Percentiles rank a stretch among this genome's conserved stretches.
phyloP scores from a whole-genome alignment of 2,797 vertebrate species.

The Halcyon chelicuti region DNA sequence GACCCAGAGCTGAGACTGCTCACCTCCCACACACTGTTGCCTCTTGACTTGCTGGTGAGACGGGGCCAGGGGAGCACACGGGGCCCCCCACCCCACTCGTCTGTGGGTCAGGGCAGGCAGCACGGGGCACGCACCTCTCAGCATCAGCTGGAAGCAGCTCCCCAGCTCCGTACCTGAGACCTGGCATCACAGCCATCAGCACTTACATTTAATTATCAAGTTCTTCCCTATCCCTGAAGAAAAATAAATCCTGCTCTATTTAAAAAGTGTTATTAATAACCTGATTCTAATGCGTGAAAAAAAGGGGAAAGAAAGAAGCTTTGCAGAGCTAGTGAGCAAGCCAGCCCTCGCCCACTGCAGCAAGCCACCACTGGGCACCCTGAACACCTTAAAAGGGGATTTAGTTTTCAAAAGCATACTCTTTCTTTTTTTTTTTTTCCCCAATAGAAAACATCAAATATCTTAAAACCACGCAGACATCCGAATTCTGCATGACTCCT shows the following conservation, averaged over 20 bases:
- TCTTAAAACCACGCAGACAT: background rate
- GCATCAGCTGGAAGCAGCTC: background rate
- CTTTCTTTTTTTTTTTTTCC: background rate
- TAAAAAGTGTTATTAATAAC: slow-evolving; percentile 63
- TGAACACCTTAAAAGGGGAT: background rate
- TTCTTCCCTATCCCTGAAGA: background rate
- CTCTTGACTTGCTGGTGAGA: background rate
- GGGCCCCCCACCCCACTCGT: background rate
- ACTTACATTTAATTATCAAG: slow-evolving; percentile 21
- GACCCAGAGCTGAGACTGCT: background rate
- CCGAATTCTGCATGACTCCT: background rate
- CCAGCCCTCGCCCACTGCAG: background rate
- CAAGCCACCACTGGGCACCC: background rate
- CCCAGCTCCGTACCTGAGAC: background rate
- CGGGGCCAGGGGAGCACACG: background rate
- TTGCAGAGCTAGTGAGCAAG: background rate
- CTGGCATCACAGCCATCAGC: background rate
- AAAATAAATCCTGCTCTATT: background rate
- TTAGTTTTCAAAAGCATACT: background rate
- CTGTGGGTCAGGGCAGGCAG: background rate
- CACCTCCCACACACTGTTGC: background rate
- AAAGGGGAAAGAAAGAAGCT: background rate
- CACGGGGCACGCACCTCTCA: background rate
- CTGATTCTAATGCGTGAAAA: background rate
- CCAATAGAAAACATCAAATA: background rate